phyloP scores from a whole-genome alignment of 64 coral and sea anemone genomes.

The Hydrozoanthus tunicans region DNA sequence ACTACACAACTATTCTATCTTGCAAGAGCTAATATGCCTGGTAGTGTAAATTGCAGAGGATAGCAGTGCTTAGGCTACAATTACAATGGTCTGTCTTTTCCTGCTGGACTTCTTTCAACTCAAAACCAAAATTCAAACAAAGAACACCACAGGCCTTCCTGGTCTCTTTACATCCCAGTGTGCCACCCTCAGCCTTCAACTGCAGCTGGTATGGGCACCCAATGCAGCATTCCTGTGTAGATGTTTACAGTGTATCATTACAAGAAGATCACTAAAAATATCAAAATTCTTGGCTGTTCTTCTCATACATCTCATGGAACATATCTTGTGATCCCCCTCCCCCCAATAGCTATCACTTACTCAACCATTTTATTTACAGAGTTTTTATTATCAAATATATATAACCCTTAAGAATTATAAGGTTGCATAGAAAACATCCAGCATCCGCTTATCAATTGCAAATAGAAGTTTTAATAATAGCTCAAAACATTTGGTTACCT shows the following conservation, averaged over 20 bases:
- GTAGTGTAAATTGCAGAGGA: conserved; percentile 40
- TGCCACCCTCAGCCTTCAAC: background rate
- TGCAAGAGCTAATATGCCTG: conserved; percentile 47
- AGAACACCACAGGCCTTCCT: background rate
- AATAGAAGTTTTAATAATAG: no score
- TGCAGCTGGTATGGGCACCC: conserved; percentile 4
- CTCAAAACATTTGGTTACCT: no score
- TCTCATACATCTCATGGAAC: no score
- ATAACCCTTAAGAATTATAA: no score
- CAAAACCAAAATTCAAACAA: background rate
- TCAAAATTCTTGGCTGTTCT: background rate
- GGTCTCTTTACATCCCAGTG: background rate
- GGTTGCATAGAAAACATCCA: no score
- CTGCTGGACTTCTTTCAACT: conserved; percentile 1
- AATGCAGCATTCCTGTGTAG: conserved; percentile 29
- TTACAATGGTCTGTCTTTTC: conserved; percentile 2
- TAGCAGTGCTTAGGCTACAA: conserved; percentile 13
- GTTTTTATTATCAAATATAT: no score
- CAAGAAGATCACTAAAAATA: background rate
- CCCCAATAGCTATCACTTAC: no score
- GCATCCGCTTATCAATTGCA: no score
- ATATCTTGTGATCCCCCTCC: no score
- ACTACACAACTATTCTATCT: background rate
- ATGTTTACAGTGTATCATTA: conserved; percentile 23
- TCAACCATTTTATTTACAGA: no score